Base-by-base conservation (phyloP, 2,113 vertebrate species). In the Lucifuga dentata region DNA sequence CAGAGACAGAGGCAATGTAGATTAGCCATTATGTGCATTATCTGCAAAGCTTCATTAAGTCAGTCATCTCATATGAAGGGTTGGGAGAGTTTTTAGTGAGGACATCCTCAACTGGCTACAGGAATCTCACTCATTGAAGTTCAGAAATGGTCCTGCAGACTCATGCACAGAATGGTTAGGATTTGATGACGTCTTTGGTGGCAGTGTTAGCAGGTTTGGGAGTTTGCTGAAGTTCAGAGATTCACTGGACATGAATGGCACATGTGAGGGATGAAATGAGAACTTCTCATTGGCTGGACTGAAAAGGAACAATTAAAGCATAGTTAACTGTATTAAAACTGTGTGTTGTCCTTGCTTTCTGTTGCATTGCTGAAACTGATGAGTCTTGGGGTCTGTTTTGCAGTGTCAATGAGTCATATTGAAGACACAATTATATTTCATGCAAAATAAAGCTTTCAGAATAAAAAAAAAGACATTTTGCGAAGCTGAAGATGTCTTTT, bases 231-330 rank as follows among this genome's bases (percentile, higher is more conserved):
- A 43, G 71, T 68, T 78, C 63, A 62, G 62, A 46, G 24, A 60
- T 72, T 71, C 7, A 76, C 68, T 83, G 82, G 68, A 83, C 56
- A 43, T 68, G 62, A 83, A 71, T 52, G 33, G 71, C 56, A 86
- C 50, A 78, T 58, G 55, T 83, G 81, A 85, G 80, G 78, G 74
- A 80, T 84, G 68, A 86, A 85, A 80, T 72, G 84, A 67, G 76
- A 88, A 81, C 43, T 62, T 86, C 69, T 83, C 78, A 58, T 85
- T 85, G 78, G 63, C 80, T 87, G 86, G 81, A 86, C 49, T 40
- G 56, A 48, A 56, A 89, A 84, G 73, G 73, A 81, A 91, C 83
- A 92, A 90, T 91, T 89, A 91, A 92, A 74, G 69, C 86, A 86
- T 91, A 92, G 87, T 88, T 87, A 89, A 89, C 80, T 86, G n/a